Conservation (phyloP, 2,888 invertebrate genomes). For the Prostheceraeus crozeri region DNA sequence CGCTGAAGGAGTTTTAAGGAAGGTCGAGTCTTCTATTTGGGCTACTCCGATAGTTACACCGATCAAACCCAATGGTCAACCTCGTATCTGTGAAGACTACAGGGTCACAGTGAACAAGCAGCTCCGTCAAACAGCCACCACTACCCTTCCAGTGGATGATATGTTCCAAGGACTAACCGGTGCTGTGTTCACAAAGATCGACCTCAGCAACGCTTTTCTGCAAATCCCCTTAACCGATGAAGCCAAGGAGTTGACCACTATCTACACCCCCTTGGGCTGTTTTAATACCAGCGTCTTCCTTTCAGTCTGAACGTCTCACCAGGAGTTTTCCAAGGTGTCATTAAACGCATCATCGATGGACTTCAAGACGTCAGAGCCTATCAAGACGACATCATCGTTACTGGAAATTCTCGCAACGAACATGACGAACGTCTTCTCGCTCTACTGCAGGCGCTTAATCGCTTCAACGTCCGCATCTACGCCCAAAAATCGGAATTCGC, state of each 20-base stretch:
- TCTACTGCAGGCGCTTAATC: conserved; percentile 1
- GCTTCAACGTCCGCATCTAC: conserved; percentile 20
- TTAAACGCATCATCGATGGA: not conserved
- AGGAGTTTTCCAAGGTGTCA: not conserved
- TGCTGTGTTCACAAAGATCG: conserved; percentile 5
- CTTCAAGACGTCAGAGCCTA: not conserved
- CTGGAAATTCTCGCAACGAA: not conserved
- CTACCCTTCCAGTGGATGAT: conserved; percentile 21
- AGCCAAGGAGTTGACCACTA: not conserved
- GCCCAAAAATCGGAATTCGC: not conserved
- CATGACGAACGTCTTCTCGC: not conserved
- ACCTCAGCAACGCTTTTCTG: conserved; percentile 1
- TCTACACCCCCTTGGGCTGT: not conserved
- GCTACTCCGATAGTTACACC: conserved; percentile 18
- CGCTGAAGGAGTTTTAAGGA: not conserved
- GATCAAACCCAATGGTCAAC: not conserved
- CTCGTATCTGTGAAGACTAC: conserved; percentile 21
- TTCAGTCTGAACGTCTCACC: too few species aligned
- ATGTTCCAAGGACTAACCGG: conserved; percentile 11
- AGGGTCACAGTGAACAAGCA: conserved; percentile 10
- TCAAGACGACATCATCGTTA: conserved; percentile 13
- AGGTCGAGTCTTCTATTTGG: not conserved
- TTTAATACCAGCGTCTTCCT: too few species aligned
- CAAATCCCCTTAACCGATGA: not conserved
- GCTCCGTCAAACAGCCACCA: conserved; percentile 1